A percentile compares a stretch with the other conserved stretches of the same genome.
These are phyloP conservation scores for Drosophila prosaltans DNA, from an alignment of 1,140 invertebrate genomes.

Conservation along the genomic window DNA sequence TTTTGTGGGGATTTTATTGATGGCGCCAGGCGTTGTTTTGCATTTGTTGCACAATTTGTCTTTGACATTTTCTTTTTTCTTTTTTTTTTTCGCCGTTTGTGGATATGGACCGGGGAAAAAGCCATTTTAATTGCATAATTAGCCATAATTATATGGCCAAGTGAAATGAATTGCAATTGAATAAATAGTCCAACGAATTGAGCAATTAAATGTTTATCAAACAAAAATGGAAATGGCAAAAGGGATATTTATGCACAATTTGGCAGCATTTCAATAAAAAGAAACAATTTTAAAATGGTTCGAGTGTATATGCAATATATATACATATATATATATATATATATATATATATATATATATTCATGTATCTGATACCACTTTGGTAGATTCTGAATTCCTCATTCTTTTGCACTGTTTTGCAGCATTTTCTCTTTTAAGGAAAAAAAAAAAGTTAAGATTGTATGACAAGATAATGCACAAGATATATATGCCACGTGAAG, in stretches of 20 bases:
- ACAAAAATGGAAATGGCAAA: neutral
- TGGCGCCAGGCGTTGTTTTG: constrained; percentile 28
- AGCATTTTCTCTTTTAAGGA: neutral
- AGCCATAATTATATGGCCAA: constrained; percentile 22
- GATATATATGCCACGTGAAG: constrained; percentile 55
- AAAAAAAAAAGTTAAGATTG: constrained; percentile 26
- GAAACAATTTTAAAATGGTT: too few relatives aligned
- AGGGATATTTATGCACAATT: neutral
- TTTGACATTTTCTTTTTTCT: constrained; percentile 8
- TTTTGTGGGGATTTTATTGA: constrained; percentile 15
- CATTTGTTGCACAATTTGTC: constrained; percentile 30
- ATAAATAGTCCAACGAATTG: constrained; percentile 1
- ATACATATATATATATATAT: too few relatives aligned
- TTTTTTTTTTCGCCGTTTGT: neutral
- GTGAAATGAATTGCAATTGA: constrained; percentile 26
- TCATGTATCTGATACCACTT: neutral
- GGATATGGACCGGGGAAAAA: neutral
- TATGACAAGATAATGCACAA: constrained; percentile 57
- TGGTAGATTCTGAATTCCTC: constrained; percentile 1
- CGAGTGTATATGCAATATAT: too few relatives aligned
- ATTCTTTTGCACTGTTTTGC: too few relatives aligned
- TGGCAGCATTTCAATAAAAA: neutral
- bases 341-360: too few relatives aligned
- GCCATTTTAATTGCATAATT: constrained; percentile 25
- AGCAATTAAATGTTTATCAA: constrained; percentile 13